Percentiles rank a stretch among this genome's conserved stretches.
These are phyloP conservation scores for Neolamprologus falcicula DNA, from an alignment of 2,113 vertebrate genomes.

Conservation along the genomic window DNA sequence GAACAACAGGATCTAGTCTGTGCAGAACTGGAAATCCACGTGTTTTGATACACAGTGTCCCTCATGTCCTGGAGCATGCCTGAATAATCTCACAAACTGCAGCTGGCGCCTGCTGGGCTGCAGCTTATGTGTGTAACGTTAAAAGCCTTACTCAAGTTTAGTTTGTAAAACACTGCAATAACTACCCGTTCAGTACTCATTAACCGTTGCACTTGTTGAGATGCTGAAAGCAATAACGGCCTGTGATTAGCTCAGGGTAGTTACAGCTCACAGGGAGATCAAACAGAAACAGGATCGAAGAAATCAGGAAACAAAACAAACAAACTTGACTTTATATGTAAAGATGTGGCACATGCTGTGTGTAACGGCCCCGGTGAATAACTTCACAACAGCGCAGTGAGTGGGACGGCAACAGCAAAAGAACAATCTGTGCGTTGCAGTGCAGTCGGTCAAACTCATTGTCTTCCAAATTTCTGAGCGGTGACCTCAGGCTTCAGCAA, in stretches of 20 bases:
- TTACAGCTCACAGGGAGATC: background rate
- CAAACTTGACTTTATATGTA: background rate
- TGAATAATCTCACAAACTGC: background rate
- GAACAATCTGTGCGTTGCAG: background rate
- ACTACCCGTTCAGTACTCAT: background rate
- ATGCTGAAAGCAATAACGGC: background rate
- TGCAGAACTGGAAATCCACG: background rate
- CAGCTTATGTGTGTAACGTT: background rate
- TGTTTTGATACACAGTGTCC: background rate
- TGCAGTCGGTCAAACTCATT: background rate
- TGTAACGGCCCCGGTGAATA: background rate
- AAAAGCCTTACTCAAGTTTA: background rate
- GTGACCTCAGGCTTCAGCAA: background rate
- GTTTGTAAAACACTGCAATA: background rate
- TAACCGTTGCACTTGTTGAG: background rate
- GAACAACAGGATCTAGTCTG: background rate
- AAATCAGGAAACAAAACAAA: background rate
- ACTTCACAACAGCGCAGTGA: background rate
- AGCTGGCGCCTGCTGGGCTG: background rate
- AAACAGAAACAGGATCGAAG: background rate
- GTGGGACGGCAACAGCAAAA: background rate
- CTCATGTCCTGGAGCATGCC: background rate
- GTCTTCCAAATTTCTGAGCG: background rate
- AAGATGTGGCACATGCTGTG: background rate
- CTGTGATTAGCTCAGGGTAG: background rate